Evolutionary conservation across 2,888 invertebrate species (phyloP).

Genomic region (Miltochrista miniata): DNA sequence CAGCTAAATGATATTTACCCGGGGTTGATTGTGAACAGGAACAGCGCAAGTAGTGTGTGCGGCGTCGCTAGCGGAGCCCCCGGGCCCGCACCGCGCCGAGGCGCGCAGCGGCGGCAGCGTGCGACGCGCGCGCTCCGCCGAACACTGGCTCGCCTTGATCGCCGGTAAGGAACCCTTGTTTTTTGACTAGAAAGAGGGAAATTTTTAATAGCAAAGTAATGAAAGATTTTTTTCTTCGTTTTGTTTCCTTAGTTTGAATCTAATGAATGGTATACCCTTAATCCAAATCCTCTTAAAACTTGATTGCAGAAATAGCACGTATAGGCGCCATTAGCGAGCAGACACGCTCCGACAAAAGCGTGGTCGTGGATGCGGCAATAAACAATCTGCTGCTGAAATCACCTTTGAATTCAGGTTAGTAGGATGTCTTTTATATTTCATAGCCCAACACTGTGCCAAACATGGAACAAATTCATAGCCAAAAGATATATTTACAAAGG

Average conservation of each 20-base stretch:
- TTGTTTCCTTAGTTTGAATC: too few relatives aligned
- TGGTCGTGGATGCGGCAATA: background rate
- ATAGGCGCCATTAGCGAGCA: background rate
- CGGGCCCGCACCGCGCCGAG: background rate
- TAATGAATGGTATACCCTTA: background rate
- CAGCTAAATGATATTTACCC: too few relatives aligned
- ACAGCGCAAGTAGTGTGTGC: background rate
- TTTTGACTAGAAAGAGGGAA: too few relatives aligned
- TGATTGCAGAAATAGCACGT: conserved; percentile 1
- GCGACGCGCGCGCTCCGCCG: background rate
- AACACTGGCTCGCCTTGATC: conserved; percentile 33
- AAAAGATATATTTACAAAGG: too few relatives aligned
- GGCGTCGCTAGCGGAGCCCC: background rate
- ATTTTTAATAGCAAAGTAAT: too few relatives aligned
- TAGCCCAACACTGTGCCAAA: too few relatives aligned
- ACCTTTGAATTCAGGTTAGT: too few relatives aligned
- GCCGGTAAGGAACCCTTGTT: too few relatives aligned
- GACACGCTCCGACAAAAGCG: background rate
- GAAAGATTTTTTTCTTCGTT: too few relatives aligned
- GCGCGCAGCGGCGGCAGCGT: background rate
- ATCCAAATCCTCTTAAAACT: background rate
- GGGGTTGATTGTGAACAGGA: background rate
- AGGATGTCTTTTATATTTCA: too few relatives aligned
- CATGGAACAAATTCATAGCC: too few relatives aligned
- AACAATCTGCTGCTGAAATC: background rate